Evolutionary conservation across 2,113 vertebrate genomes (phyloP), one percentile per base, ranked within the genome.

Genomic region (Polypterus senegalus): DNA sequence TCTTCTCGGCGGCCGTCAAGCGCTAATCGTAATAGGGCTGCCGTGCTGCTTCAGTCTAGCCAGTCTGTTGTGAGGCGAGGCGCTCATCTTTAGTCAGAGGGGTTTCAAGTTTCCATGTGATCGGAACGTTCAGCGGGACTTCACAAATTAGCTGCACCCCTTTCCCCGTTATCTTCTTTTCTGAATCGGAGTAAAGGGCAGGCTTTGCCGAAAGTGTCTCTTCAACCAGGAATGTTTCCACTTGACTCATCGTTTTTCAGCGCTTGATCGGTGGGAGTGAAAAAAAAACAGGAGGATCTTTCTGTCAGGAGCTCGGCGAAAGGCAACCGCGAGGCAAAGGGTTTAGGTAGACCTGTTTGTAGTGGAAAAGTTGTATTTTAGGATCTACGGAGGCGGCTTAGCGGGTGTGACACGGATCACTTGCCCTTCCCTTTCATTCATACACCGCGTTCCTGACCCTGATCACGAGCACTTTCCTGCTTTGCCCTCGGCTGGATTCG

Each of bases 321-420:
- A 66, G 46, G 67, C 55, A 45, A 44, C 63, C 62, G 56, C 66
- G 57, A 58, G 5, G 67, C 62, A 9, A 46, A 7, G 2, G 27
- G 72, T 59, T 54, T 64, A 62, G 5, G 51, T 45, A 9, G 49
- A 52, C 66, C 63, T 72, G 70, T 66, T 46, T 69, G 74, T 78
- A 71, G 79, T 27, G 81, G 80, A 75, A 74, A 74, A 67, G 65
- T 66, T 75, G 69, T 73, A 67, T 75, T 73, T 73, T 74, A 71
- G 48, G 67, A 76, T 73, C 73, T 77, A 67, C 70, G 76, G 76
- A 76, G 71, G 47, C 44, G 66, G 6, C 60, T 61, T 71, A 79
- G 73, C 78, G 79, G 61, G 45, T 44, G 11, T 5, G 9, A 48
- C 7, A 27, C 9, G 49, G 54, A 63, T 47, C 6, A 8, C 43